Conservation (phyloP, 2,113 vertebrate genomes). For the Percopsis transmontana region DNA sequence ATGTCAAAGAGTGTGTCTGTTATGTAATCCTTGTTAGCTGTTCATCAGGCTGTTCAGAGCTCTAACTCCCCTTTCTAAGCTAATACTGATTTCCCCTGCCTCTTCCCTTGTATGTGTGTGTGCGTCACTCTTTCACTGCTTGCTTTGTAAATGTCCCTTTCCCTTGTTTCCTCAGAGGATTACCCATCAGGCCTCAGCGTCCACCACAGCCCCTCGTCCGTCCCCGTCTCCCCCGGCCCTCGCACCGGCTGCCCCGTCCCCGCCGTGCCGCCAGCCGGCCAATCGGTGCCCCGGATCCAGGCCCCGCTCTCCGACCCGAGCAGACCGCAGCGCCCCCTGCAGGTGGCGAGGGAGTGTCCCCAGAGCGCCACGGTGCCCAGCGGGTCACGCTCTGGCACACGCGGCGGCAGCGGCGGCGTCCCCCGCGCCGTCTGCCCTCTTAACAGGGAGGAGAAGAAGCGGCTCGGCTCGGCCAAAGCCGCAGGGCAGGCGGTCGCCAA, state of each 20-base stretch:
- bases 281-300: slow-evolving; percentile 89
- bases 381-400: slow-evolving; percentile 87
- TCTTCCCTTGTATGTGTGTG: not conserved
- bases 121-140: not conserved
- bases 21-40: too few relatives aligned
- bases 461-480: slow-evolving; percentile 74
- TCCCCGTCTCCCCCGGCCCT: slow-evolving; percentile 86
- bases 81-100: too few relatives aligned
- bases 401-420: slow-evolving; percentile 63
- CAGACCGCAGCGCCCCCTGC: slow-evolving; percentile 80
- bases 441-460: slow-evolving; percentile 85
- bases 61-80: too few relatives aligned
- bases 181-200: slow-evolving; percentile 84
- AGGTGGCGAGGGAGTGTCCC: slow-evolving; percentile 86
- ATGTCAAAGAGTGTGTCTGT: too few relatives aligned
- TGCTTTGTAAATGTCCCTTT: not conserved
- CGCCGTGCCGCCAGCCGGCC: slow-evolving; percentile 90
- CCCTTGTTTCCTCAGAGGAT: slow-evolving; percentile 64
- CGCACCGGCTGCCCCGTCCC: slow-evolving; percentile 95
- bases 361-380: slow-evolving; percentile 94
- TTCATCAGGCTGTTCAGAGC: too few relatives aligned
- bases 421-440: slow-evolving; percentile 80
- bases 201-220: slow-evolving; percentile 89
- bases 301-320: slow-evolving; percentile 88
- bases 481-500: slow-evolving; percentile 78